Evolutionary conservation across 2,797 vertebrate genomes (phyloP), one percentile per base, ranked within the genome.

Genomic region (Siniperca scherzeri): DNA sequence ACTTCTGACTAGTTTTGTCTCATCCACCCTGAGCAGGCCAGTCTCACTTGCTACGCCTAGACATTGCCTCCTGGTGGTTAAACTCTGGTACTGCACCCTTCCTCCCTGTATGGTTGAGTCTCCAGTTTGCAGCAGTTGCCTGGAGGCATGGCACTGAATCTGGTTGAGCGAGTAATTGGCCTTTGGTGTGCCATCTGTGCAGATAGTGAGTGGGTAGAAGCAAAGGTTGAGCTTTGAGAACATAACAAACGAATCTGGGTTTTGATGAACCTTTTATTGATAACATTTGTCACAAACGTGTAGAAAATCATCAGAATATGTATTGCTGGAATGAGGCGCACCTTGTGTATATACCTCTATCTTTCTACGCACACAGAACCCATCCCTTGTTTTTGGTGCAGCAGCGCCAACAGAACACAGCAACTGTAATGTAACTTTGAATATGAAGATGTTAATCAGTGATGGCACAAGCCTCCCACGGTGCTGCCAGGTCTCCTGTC

Each of bases 11-110:
- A 12, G 68, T 80, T 55, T 4, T 12, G 8, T n/a, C 3, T 69
- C 22, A 1, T 50, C 42, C 57, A 9, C 10, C 9, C 62, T n/a
- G 3, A 25, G 25, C 44, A 46, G 36, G 1, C 9, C 13, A 17
- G 19, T 12, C 5, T 59, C 21, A 7, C n/a, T 48, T 40, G 30
- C 2, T 8, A 2, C 2, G 53, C 7, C 74, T 61, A 5, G 14
- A 85, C 48, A 68, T 6, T 79, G 84, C 90, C 90, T 77, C 87
- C 88, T 87, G 85, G 74, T 85, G 93, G 87, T 25, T 1, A 0
- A n/a, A 3, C 7, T 0, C 0, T 2, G 25, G 8, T 19, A 69
- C 74, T 75, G 8, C 77, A n/a, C 1, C 3, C 16, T 2, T 9
- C 22, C 16, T 11, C 14, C 3, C 19, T 13, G 52, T 33, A 21